Base-by-base conservation (phyloP, 2,888 invertebrate species). In the Gryllus longicercus region DNA sequence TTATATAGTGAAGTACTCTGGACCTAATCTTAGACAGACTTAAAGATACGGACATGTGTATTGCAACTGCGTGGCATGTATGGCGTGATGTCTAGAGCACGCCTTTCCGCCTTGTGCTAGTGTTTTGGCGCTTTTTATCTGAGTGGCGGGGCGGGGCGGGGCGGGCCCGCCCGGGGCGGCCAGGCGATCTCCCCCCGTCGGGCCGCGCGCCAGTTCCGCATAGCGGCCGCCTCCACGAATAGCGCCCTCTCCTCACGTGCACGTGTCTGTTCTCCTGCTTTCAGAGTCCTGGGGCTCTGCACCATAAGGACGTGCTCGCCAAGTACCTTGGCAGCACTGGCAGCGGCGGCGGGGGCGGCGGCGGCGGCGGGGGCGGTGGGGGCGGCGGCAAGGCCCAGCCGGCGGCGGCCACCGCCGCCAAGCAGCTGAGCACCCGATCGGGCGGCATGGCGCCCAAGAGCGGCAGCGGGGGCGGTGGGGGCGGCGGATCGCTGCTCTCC, bases 291-390 rank as follows among this genome's bases (percentile, higher is more conserved):
- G 82, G 81, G 51, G 79, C 80, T 23, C 81, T 82, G 38, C 82
- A 82, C 76, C 82, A 82, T 79, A 82, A 82, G 81, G 82, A 82
- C 81, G 81, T 80, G 81, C 81, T 81, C 74, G 80, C 81, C 79
- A 82, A 82, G 79, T 82, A 81, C 81, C 75, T 51, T 79, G 78
- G 81, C 75, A 50, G 75, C 80, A 77, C 76, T 78, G 79, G 78
- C 78, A 50, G 76, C 14, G 80, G 79, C 23, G 75, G 78, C 18
- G 82, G 81, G 79, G 82, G 23, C 16, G 83, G 14, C 82, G 63
- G 63, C 63, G 63, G 63, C n/a, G 63, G 63, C 5, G 63, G 63
- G 0, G n/a, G n/a, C 14, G 63, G 16, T 0, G 16, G n/a, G 63
- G 16, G 63, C n/a, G 63, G 63, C 16, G 63, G 63, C 63, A 63